Conservation (phyloP, 64 coral and sea anemone genomes). For the Stylophora pistillata region DNA sequence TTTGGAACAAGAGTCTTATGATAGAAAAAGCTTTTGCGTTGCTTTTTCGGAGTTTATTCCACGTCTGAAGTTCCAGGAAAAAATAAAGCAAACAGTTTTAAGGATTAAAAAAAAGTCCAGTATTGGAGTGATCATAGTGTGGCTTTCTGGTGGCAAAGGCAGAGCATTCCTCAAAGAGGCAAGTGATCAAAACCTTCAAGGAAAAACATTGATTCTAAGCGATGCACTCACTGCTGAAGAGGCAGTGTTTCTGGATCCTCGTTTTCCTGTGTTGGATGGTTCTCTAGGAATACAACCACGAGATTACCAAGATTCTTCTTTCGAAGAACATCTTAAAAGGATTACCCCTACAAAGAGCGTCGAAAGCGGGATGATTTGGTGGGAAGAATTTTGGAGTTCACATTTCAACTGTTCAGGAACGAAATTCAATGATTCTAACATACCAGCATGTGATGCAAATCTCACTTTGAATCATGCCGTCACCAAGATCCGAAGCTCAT, state of each 20-base stretch:
- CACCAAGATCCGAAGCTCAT: constrained; percentile 58
- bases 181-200: constrained; percentile 46
- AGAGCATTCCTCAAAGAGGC: constrained; percentile 43
- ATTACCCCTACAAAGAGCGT: constrained; percentile 4
- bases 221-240: constrained; percentile 44
- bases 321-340: constrained; percentile 15
- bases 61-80: constrained; percentile 21
- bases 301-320: background rate
- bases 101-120: background rate
- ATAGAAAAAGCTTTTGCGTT: constrained; percentile 52
- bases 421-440: constrained; percentile 19
- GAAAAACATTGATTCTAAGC: constrained; percentile 50
- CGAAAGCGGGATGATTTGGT: constrained; percentile 23
- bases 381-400: constrained; percentile 69
- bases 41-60: constrained; percentile 41
- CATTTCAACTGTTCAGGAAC: constrained; percentile 53
- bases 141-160: constrained; percentile 40
- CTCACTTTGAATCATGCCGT: background rate
- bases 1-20: constrained; percentile 21
- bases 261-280: background rate
- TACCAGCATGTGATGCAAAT: constrained; percentile 33
- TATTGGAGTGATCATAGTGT: constrained; percentile 47
- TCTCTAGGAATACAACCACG: constrained; percentile 14
- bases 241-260: constrained; percentile 24
- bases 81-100: constrained; percentile 47